Conservation (phyloP, 2,888 invertebrate genomes). For the Pyrocoelia pectoralis region DNA sequence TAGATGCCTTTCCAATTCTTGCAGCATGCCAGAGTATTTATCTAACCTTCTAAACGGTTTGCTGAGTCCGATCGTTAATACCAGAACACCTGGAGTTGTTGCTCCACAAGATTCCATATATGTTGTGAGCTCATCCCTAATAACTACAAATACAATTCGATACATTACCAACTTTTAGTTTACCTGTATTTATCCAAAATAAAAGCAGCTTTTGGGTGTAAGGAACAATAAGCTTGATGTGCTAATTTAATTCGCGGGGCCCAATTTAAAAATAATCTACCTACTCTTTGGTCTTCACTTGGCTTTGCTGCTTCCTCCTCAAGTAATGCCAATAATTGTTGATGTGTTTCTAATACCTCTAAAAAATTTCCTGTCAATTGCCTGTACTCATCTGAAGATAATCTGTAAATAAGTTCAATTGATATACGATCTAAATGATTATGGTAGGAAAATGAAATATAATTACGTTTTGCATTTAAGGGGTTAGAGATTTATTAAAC, state of each 20-base stretch:
- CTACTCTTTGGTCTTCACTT: conserved; percentile 83
- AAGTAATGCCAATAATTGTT: conserved; percentile 78
- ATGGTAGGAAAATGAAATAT: too few relatives aligned
- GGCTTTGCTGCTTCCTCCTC: conserved; percentile 80
- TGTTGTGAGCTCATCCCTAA: conserved; percentile 81
- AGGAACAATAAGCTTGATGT: conserved; percentile 88
- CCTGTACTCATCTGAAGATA: conserved; percentile 84
- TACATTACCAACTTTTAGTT: conserved; percentile 39
- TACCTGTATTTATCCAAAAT: conserved; percentile 93
- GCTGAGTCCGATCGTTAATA: conserved; percentile 90
- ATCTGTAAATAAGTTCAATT: conserved; percentile 70
- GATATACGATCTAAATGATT: too few relatives aligned
- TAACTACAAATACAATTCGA: conserved; percentile 27
- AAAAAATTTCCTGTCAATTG: conserved; percentile 88
- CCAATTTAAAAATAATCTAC: conserved; percentile 88
- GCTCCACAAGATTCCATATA: conserved; percentile 91
- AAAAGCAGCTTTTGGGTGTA: conserved; percentile 94
- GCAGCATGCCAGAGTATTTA: conserved; percentile 92
- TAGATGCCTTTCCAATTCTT: conserved; percentile 94
- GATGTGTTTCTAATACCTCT: conserved; percentile 86
- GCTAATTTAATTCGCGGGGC: conserved; percentile 84
- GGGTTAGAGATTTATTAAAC: too few relatives aligned
- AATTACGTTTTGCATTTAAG: too few relatives aligned
- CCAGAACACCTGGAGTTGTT: conserved; percentile 84
- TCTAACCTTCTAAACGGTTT: conserved; percentile 95